Base-by-base conservation (phyloP, 2,888 invertebrate genomes). In the Octodonta nipae region DNA sequence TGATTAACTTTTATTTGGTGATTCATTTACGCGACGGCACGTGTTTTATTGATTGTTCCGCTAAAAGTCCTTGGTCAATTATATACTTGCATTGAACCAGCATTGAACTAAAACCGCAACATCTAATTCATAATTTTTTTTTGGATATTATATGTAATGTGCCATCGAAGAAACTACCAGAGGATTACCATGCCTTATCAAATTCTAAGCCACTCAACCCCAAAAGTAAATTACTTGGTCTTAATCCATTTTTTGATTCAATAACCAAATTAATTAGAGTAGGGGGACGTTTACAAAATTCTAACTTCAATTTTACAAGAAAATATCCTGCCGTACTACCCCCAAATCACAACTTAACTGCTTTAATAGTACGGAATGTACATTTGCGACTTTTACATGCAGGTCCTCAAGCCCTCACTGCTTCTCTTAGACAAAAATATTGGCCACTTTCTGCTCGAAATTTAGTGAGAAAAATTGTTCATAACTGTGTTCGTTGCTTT, bases 251-350 rank as follows among this genome's bases (percentile, higher is more conserved):
- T 30, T 13, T 41, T 12, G 44, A 43, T 25, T 13, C 35, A 11
- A 22, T 30, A 22, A 22, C 3, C 14, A 34, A 31, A n/a, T 7
- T 41, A 4, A n/a, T 44, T 8, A 29, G 42, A 30, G 37, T 44
- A 10, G 39, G 45, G 7, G 41, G 43, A 14, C 31, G 42, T 17
- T 15, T 46, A 12, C 15, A 26, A 25, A 34, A 46, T 30, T 35
- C 46, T 13, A 25, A 36, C 6, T 38, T 41, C n/a, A n/a, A n/a
- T n/a, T n/a, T n/a, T n/a, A n/a, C n/a, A n/a, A n/a, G n/a, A n/a
- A n/a, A 44, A 37, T 36, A 38, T 40, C 45, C 45, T 4, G 26
- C 40, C 17, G 33, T 47, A 15, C 33, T 47, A 15, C 32, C 42
- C 5, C 13, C 32, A 4, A 25, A 43, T 14, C 35, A 39, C 38